These are phyloP conservation scores for Diadophis punctatus DNA, from an alignment of 2,113 vertebrate species.

Conservation along the genomic window DNA sequence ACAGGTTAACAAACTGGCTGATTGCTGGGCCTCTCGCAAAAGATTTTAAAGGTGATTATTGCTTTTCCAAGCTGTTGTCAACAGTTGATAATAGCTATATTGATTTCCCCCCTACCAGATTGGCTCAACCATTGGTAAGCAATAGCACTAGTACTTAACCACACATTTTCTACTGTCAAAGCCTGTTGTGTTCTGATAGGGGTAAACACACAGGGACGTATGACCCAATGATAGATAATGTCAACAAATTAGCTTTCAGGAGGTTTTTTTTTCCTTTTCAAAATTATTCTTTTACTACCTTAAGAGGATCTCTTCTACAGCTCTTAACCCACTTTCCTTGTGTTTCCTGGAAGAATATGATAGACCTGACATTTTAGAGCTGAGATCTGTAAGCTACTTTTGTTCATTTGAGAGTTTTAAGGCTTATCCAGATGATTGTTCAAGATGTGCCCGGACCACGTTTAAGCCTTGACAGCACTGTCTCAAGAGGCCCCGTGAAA, in stretches of 20 bases:
- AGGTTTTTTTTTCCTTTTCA: background rate
- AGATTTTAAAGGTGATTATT: slow-evolving; percentile 45
- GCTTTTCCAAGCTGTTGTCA: slow-evolving; percentile 56
- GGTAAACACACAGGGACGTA: slow-evolving; percentile 15
- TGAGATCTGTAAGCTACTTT: slow-evolving; percentile 30
- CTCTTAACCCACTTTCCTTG: background rate
- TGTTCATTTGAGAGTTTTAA: slow-evolving; percentile 22
- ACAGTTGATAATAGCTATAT: slow-evolving; percentile 58
- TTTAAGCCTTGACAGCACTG: background rate
- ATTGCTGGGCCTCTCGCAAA: slow-evolving; percentile 31
- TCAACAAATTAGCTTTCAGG: slow-evolving; percentile 26
- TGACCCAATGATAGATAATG: slow-evolving; percentile 35
- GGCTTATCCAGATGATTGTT: background rate
- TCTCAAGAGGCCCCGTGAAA: background rate
- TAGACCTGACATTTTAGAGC: background rate
- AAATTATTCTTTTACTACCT: background rate
- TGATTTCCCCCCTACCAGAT: slow-evolving; percentile 34
- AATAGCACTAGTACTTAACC: slow-evolving; percentile 50
- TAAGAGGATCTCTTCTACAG: slow-evolving; percentile 25
- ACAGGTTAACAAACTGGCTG: slow-evolving; percentile 24
- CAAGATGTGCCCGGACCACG: background rate
- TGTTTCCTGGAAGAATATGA: slow-evolving; percentile 12
- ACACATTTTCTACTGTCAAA: slow-evolving; percentile 53
- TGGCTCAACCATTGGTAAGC: slow-evolving; percentile 40
- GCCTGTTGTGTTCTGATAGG: slow-evolving; percentile 47